A percentile compares a stretch with the other conserved stretches of the same genome.
phyloP scores from a whole-genome alignment of 2,888 invertebrate species.

The Dryadula phaetusa region DNA sequence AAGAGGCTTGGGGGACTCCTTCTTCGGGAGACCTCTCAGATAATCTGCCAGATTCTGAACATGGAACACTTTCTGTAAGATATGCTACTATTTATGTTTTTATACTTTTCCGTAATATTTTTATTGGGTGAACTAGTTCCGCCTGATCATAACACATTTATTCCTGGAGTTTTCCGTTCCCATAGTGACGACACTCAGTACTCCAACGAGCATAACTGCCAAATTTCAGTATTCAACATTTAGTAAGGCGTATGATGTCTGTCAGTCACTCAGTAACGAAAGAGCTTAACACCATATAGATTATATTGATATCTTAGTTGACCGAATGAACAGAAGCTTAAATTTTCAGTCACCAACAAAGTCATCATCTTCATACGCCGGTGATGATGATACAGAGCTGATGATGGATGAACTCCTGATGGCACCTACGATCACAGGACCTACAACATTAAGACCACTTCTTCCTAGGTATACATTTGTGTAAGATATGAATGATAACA shows the following conservation, averaged over 20 bases:
- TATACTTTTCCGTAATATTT: no score
- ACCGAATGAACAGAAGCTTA: conserved; percentile 45
- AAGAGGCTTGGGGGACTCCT: conserved; percentile 95
- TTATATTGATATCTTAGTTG: no score
- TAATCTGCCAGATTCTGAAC: conserved; percentile 88
- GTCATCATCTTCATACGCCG: conserved; percentile 87
- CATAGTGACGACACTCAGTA: no score
- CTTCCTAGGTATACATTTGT: conserved; percentile 83
- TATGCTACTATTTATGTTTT: conserved; percentile 2
- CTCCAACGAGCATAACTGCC: no score
- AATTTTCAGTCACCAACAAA: conserved; percentile 85
- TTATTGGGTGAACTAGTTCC: no score
- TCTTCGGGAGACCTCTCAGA: conserved; percentile 93
- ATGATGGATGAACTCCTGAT: conserved; percentile 93
- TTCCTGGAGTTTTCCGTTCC: no score
- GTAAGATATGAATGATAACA: conserved; percentile 5
- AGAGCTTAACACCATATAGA: no score
- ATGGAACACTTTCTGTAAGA: conserved; percentile 86
- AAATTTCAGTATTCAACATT: no score
- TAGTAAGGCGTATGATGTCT: no score
- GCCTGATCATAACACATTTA: no score
- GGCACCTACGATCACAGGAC: conserved; percentile 91
- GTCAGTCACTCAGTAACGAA: no score
- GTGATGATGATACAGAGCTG: conserved; percentile 90
- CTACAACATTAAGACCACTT: conserved; percentile 87